Evolutionary conservation across 2,888 invertebrate species (phyloP), one percentile per base, ranked within the genome.

Genomic region (Linnaemya vulpina): DNA sequence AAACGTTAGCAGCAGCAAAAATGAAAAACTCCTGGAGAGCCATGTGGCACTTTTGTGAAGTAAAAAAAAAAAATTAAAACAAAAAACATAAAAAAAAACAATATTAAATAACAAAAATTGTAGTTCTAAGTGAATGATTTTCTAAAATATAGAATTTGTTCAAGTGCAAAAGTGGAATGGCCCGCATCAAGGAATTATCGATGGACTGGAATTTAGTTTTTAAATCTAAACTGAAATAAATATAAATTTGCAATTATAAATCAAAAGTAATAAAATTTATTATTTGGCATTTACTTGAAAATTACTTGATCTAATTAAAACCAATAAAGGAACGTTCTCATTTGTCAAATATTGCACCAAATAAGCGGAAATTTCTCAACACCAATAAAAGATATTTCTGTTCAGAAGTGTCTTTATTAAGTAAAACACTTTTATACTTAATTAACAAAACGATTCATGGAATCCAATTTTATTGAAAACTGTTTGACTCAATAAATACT

Each of bases 21-120:
- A 10, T 10, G 62, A 53, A 49, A 65, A 78, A 70, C 82, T 85
- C 82, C 82, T 71, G 82, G 67, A 75, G 75, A 62, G 85, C 85
- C 85, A 85, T 79, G 82, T 82, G 85, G 78, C 71, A 58, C 46
- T 67, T 85, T 78, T 60, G 38, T 38, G 40, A 20, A 77, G 63
- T 40, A 40, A 46, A 67, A 51, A 25, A 17, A 71, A 70, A 55
- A 60, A 25, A 55, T 40, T 5, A 13, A 11, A 17, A 17, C 15
- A n/a, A 20, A 79, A 79, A n/a, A 46, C 46, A 25, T 25, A 40
- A 15, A 20, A 51, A 43, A 43, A 9, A 40, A 30, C 15, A 65
- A 17, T 17, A 25, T 55, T 11, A 22, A 38, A 53, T 38, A 17
- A 60, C 5, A 53, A 22, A 35, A 65, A 76, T 58, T 76, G 30